These are phyloP conservation scores for Nasonia vitripennis DNA, from an alignment of 1,140 invertebrate species.

Conservation along the genomic window DNA sequence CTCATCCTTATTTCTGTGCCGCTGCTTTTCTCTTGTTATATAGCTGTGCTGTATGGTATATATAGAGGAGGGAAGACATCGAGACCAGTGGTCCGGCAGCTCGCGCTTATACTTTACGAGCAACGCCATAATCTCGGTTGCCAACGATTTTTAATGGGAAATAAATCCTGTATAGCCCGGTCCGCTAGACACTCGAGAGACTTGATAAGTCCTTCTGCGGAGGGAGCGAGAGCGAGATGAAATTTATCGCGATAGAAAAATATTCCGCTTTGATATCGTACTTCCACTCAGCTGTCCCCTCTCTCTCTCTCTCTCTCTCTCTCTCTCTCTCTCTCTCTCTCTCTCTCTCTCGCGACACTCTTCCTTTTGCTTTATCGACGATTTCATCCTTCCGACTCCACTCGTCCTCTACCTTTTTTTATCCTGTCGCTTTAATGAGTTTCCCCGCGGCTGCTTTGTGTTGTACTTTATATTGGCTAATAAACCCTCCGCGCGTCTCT, in stretches of 20 bases:
- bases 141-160: conserved; percentile 54
- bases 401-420: background rate
- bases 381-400: background rate
- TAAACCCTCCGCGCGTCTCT: conserved; percentile 26
- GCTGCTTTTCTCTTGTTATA: background rate
- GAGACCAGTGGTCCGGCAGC: conserved; percentile 18
- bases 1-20: background rate
- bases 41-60: background rate
- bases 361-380: conserved; percentile 22
- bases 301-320: background rate
- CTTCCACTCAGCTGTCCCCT: conserved; percentile 6
- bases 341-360: background rate
- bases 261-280: conserved; percentile 46
- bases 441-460: conserved; percentile 1
- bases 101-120: conserved; percentile 43
- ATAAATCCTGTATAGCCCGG: conserved; percentile 46
- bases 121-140: conserved; percentile 47
- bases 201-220: conserved; percentile 47
- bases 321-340: no score
- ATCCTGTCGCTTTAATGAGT: conserved; percentile 44
- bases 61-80: background rate
- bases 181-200: conserved; percentile 31
- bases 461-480: conserved; percentile 42
- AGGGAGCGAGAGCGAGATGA: conserved; percentile 19
- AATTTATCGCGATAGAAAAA: conserved; percentile 52